Base-by-base conservation (phyloP, 1,140 invertebrate species). In the Bombus cullumanus region DNA sequence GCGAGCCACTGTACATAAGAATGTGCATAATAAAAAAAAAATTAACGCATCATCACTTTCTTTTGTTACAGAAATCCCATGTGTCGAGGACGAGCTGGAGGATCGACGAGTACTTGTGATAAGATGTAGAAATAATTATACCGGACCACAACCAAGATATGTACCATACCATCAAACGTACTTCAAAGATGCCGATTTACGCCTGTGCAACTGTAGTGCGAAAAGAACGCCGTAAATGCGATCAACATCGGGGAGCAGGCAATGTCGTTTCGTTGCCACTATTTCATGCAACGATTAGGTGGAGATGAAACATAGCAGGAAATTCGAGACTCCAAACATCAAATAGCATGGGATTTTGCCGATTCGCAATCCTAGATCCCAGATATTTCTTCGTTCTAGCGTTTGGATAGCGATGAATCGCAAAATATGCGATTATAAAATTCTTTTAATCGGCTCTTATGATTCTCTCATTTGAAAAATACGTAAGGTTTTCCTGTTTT, bases 51-150 rank as follows among this genome's bases (percentile, higher is more conserved):
- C 12, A 37, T 75, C 15, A 41, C 71, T 87, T 88, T 84, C 88
- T 68, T 91, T 68, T 93, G 91, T 94, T 95, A 39, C 94, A 95
- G 94, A 92, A 79, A 74, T 91, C 31, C 89, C 91, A 81, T 89
- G 84, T 85, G 77, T 89, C 78, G 92, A 92, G 86, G 92, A 93
- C 73, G 86, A 83, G 68, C 90, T 92, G 86, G 91, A 92, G 86
- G 91, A 94, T 85, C 93, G 92, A 92, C 90, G 92, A 79, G 43
- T 78, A 91, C 86, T 94, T 94, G 94, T 95, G 93, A 95, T 95
- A 95, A 95, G 93, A 92, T 92, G 92, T 94, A 94, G 92, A 90
- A 92, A 93, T 94, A 94, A 93, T 92, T 89, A 94, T 92, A 88
- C 89, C 91, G 93, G 92, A 93, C 89, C 91, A 92, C 93, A 92